Conservation (phyloP, 2,797 vertebrate genomes). For the Aplochiton taeniatus region DNA sequence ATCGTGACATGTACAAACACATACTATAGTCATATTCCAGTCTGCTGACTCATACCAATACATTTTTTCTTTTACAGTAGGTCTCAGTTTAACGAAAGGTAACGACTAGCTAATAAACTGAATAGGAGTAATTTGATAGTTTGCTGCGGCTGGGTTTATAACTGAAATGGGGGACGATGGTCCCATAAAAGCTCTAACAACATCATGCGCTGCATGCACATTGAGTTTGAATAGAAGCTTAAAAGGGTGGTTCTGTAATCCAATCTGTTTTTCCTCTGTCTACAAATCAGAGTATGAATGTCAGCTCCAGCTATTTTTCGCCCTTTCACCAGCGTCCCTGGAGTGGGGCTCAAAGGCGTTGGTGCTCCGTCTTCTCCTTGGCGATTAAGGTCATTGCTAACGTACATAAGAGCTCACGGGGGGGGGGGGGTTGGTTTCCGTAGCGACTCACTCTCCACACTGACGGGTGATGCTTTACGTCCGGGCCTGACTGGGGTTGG, state of each 20-base stretch:
- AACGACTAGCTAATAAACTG: too few relatives aligned
- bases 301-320: constrained; percentile 32
- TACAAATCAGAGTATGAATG: constrained; percentile 17
- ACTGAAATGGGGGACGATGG: neutral
- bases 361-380: constrained; percentile 26
- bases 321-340: constrained; percentile 42
- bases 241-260: neutral
- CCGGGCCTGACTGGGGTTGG: too few relatives aligned
- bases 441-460: constrained; percentile 45
- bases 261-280: constrained; percentile 6
- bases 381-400: constrained; percentile 27
- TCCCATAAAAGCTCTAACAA: neutral
- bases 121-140: neutral
- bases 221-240: neutral
- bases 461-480: constrained; percentile 51
- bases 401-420: constrained; percentile 28
- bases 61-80: too few relatives aligned
- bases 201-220: neutral
- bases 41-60: too few relatives aligned
- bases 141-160: neutral
- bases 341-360: constrained; percentile 40
- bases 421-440: constrained; percentile 16
- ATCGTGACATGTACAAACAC: too few relatives aligned
- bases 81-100: too few relatives aligned
- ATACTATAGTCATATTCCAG: too few relatives aligned